Evolutionary conservation across 2,888 invertebrate genomes (phyloP).

Genomic region (Drosophila leonis): DNA sequence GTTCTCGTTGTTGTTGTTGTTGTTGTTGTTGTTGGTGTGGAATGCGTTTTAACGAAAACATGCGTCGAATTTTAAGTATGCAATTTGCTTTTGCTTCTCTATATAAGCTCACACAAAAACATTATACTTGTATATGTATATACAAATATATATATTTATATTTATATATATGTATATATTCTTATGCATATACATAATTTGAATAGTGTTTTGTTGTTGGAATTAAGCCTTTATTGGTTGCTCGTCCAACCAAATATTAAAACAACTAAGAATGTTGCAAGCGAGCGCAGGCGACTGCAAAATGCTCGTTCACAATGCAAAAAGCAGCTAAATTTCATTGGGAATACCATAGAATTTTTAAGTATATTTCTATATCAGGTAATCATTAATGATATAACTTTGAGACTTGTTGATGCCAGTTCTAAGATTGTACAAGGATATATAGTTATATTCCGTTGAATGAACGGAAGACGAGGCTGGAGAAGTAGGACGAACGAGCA

Average conservation of each 20-base stretch:
- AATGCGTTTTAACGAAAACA: conserved; percentile 46
- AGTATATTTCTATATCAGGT: too few relatives aligned
- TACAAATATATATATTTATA: neutral
- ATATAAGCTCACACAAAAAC: neutral
- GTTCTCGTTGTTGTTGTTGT: neutral
- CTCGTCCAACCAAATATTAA: conserved; percentile 20
- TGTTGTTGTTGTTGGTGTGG: conserved; percentile 1
- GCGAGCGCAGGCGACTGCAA: neutral
- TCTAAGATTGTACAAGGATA: too few relatives aligned
- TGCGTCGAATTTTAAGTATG: conserved; percentile 61
- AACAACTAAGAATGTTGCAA: conserved; percentile 1
- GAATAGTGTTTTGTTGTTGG: conserved; percentile 30
- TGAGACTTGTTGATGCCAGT: too few relatives aligned
- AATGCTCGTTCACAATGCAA: neutral
- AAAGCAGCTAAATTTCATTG: neutral
- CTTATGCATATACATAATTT: conserved; percentile 15
- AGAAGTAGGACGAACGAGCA: neutral
- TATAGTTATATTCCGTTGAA: too few relatives aligned
- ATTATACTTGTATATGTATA: too few relatives aligned
- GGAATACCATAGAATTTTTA: too few relatives aligned
- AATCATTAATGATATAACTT: too few relatives aligned
- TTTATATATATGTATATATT: neutral
- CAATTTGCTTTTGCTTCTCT: conserved; percentile 39
- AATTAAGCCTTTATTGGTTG: conserved; percentile 24
- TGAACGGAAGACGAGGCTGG: too few relatives aligned